Evolutionary conservation across 2,113 vertebrate species (phyloP).

Genomic region (Aegithalos caudatus): DNA sequence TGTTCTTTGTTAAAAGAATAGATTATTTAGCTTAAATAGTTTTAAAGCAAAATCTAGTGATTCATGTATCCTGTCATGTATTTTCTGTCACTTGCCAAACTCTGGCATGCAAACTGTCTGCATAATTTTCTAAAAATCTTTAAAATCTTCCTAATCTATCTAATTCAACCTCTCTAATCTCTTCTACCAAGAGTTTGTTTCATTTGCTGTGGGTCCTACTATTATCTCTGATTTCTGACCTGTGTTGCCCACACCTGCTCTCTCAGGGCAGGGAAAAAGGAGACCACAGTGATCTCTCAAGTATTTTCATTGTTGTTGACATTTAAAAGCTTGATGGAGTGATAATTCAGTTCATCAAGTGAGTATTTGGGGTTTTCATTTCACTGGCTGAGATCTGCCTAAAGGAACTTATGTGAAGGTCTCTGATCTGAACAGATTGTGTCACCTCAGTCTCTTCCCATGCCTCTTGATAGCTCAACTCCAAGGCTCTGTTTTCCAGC

Average conservation of each 20-base stretch:
- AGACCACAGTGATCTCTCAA: background rate
- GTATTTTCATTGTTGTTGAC: background rate
- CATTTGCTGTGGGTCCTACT: background rate
- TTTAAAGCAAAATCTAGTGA: background rate
- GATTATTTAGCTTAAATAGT: background rate
- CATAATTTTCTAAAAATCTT: background rate
- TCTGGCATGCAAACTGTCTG: background rate
- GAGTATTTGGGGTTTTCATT: background rate
- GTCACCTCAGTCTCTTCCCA: background rate
- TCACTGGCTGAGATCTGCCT: background rate
- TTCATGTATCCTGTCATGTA: background rate
- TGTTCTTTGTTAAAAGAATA: background rate
- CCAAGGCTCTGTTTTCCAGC: background rate
- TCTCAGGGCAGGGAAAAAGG: background rate
- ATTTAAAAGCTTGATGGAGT: background rate
- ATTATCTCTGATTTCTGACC: background rate
- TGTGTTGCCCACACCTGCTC: background rate
- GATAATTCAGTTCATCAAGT: background rate
- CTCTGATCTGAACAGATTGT: background rate
- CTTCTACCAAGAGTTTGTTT: background rate
- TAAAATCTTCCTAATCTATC: background rate
- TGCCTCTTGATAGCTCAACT: background rate
- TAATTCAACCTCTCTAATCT: background rate
- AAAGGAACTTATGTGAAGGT: background rate
- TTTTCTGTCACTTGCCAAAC: background rate